Base-by-base conservation (phyloP, 2,888 invertebrate genomes). In the Troides helena region DNA sequence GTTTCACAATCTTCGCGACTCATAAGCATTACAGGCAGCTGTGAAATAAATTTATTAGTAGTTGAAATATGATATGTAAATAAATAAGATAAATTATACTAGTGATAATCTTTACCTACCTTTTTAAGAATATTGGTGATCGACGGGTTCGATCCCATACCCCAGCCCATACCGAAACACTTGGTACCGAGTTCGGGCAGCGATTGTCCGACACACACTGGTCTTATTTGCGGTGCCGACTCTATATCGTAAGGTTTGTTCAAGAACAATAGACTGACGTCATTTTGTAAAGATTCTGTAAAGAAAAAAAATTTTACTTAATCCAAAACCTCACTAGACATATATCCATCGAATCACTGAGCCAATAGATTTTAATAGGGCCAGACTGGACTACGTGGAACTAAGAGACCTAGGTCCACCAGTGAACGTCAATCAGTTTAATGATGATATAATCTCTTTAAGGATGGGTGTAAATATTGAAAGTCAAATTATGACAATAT, bases 151-250 rank as follows among this genome's bases (percentile, higher is more conserved):
- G 43, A 12, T 5, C 25, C 62, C 5, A 30, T 10, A 1, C 67
- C 67, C 67, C 67, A 68, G 8, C 67, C 67, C 7, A 39, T 68
- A 12, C 67, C 62, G 57, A 57, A 62, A 23, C 67, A 68, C 8
- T 39, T 1, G 1, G 57, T 62, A 7, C 62, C 61, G 21, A 62
- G 43, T 17, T 12, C 36, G 0, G 67, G 62, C 8, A 68, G 18
- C 36, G 43, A 10, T 39, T 62, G 62, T 2, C 62, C 62, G 1
- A 62, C 43, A 12, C 67, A 68, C 25, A 36, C 67, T 5, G 53
- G 6, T n/a, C 67, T 58, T 7, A 68, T 53, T 18, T 68, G 67
- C 57, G 67, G 67, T 4, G 67, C 62, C 1, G 43, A 30, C 21
- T 1, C 30, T 3, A 68, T 14, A 25, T 68, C 46, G 43, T 36